Evolutionary conservation across 1,140 invertebrate species (phyloP), one percentile per base, ranked within the genome.

Genomic region (Drosophila varians): DNA sequence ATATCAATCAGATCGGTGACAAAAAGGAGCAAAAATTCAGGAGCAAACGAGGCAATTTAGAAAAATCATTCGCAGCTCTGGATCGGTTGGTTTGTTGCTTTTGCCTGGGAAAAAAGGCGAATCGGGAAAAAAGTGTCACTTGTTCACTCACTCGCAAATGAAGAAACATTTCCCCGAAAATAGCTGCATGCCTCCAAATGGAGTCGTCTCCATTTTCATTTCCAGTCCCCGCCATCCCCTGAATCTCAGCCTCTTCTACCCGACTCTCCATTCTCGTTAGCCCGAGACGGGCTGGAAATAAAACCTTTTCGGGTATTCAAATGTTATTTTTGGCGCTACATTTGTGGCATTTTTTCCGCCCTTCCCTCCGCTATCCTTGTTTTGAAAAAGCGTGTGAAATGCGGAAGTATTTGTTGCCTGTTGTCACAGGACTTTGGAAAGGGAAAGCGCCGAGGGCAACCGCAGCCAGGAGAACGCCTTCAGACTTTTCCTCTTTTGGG

Each of bases 241-340:
- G 25, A 38, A 38, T 16, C 36, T 38, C 28, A n/a, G 7, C 14
- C 16, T 26, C 25, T 36, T 25, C 11, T 42, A 11, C 36, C 12
- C 26, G 11, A 4, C 14, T 34, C n/a, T 19, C 34, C 45, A 42
- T 43, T 14, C 76, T 72, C 36, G 71, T 80, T 80, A 66, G 58
- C 46, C 58, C 61, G 18, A 23, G 71, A 60, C 58, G 55, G 77
- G 56, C 77, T 55, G 58, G 60, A 42, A 51, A 65, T 62, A 80
- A 80, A 42, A 80, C 56, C 77, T 75, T 82, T 84, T 79, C 72
- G 75, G 79, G 75, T 61, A 86, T 84, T 76, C 80, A 84, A 84
- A 79, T 84, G 80, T 76, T 84, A 76, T 84, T 84, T 84, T 78
- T 84, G 72, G 80, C 54, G 45, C 75, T 71, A 62, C 79, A 72